Percentiles rank a stretch among this genome's conserved stretches.
phyloP scores from a whole-genome alignment of 2,797 vertebrate genomes.

The Muraenolepis orangiensis region DNA sequence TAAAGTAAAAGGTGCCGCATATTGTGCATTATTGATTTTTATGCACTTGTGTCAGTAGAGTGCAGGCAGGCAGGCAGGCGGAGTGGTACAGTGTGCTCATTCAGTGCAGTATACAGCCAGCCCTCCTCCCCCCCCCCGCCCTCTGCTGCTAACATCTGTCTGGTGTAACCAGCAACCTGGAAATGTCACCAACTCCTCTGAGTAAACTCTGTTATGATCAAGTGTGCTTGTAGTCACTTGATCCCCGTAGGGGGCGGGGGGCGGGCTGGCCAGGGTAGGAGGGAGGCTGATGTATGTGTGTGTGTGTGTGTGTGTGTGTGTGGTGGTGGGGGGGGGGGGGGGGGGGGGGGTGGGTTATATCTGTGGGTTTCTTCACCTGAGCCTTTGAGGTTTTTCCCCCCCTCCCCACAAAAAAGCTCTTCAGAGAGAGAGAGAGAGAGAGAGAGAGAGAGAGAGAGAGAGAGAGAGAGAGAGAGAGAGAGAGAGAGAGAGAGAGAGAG shows the following conservation, averaged over 20 bases:
- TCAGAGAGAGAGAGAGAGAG: neutral
- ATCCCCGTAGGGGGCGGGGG: neutral
- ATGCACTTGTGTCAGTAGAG: neutral
- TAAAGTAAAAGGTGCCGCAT: neutral
- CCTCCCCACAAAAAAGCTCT: too few species aligned
- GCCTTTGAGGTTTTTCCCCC: neutral
- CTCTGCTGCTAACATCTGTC: neutral
- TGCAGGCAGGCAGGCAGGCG: neutral
- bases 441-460: constrained; percentile 9
- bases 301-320: too few species aligned
- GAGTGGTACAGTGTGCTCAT: neutral
- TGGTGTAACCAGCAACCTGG: neutral
- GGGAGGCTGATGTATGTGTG: too few species aligned
- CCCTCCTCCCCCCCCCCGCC: too few species aligned
- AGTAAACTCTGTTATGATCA: neutral
- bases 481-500: constrained; percentile 27
- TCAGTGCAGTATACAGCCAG: neutral
- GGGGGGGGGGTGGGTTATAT: neutral
- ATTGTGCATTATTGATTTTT: neutral
- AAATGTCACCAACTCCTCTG: neutral
- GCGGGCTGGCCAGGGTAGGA: neutral
- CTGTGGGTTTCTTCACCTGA: neutral
- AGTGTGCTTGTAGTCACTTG: neutral
- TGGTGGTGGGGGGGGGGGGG: neutral
- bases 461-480: neutral